Evolutionary conservation across 2,888 invertebrate genomes (phyloP).

Genomic region (Pristionchus maxplancki): DNA sequence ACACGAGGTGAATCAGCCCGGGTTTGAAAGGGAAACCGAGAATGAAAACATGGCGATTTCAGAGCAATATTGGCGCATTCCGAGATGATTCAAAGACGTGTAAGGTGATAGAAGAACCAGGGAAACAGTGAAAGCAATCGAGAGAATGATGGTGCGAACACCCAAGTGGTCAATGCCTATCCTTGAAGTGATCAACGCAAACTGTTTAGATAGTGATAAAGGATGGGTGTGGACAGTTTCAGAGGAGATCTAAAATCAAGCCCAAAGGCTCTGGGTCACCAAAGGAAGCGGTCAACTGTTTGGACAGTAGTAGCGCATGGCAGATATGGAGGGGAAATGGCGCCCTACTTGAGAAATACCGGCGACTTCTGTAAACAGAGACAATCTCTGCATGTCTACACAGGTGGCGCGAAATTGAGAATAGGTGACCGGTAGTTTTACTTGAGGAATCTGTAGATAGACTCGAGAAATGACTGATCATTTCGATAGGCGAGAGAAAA

Average conservation of each 20-base stretch:
- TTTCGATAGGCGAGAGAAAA: too few relatives aligned
- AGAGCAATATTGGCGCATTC: neutral
- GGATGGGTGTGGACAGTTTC: too few relatives aligned
- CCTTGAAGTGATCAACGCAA: too few relatives aligned
- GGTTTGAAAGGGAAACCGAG: neutral
- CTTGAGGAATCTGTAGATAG: too few relatives aligned
- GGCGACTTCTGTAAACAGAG: neutral
- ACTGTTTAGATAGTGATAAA: too few relatives aligned
- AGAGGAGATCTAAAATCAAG: too few relatives aligned
- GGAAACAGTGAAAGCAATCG: neutral
- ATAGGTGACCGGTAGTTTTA: too few relatives aligned
- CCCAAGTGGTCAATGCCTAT: too few relatives aligned
- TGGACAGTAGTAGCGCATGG: neutral
- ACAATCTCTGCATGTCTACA: neutral
- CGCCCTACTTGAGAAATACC: neutral
- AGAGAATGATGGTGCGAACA: too few relatives aligned
- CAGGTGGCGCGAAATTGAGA: too few relatives aligned
- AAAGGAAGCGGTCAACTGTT: neutral
- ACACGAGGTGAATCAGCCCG: neutral
- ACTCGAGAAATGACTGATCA: too few relatives aligned
- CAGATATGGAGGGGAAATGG: neutral
- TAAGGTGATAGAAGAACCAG: neutral
- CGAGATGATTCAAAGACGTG: neutral
- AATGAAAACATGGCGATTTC: neutral
- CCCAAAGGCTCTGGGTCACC: neutral